phyloP scores from a whole-genome alignment of 2,113 vertebrate genomes.

The Prietella phreatophila region DNA sequence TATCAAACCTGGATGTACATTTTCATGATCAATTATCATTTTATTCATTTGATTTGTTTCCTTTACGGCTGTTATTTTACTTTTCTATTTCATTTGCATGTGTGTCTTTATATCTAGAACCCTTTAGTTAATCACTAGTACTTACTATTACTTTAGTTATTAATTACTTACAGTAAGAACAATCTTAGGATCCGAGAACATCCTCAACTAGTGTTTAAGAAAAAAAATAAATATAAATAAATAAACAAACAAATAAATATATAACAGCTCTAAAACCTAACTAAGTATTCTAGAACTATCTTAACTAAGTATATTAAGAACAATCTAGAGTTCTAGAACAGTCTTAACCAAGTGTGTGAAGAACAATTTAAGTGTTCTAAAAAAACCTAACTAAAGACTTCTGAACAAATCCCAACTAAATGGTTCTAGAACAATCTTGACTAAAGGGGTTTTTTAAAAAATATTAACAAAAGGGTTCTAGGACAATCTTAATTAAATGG shows the following conservation, averaged over 20 bases:
- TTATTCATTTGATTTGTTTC: neutral
- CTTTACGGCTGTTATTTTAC: neutral
- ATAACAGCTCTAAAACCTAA: no score
- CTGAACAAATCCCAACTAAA: neutral
- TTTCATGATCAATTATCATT: neutral
- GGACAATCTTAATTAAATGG: neutral
- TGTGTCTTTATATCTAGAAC: neutral
- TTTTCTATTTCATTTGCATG: neutral
- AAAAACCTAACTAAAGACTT: no score
- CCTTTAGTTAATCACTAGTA: neutral
- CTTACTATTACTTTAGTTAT: no score
- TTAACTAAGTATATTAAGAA: no score
- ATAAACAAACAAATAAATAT: no score
- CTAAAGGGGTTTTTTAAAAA: neutral
- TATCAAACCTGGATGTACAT: neutral
- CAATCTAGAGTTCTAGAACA: no score
- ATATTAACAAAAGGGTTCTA: no score
- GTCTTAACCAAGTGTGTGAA: no score
- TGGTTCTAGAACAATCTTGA: neutral
- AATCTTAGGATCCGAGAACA: neutral
- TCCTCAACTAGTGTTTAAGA: neutral
- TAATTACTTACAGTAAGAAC: no score
- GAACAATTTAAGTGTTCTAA: no score
- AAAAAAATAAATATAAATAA: no score
- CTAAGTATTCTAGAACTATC: no score